Evolutionary conservation across 2,888 invertebrate species (phyloP), one percentile per base, ranked within the genome.

Genomic region (Pristionchus entomophagus): DNA sequence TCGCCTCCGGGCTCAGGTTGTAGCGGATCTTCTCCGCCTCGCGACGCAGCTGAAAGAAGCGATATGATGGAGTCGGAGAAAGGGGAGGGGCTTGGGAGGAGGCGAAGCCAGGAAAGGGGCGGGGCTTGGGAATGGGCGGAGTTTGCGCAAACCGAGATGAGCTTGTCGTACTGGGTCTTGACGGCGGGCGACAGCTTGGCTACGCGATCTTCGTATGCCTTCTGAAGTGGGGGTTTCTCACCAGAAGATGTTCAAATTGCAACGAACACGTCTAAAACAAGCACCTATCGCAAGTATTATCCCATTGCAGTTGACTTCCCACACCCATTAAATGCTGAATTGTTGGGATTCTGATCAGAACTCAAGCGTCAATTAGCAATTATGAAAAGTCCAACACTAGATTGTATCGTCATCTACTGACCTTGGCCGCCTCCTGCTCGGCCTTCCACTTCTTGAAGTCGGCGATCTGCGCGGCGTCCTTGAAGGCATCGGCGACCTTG

Each of bases 391-490:
- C n/a, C n/a, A n/a, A n/a, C n/a, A n/a, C n/a, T n/a, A n/a, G n/a
- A n/a, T n/a, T n/a, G n/a, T n/a, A n/a, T 14, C 45, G 45, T 45
- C 8, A 45, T 14, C 14, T 10, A 45, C 41, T 6, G 14, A 73
- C 73, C 73, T 73, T 73, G 73, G 73, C 73, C 22, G 53, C 53
- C 32, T 80, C 53, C 32, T 53, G 51, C 41, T 80, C 80, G 0
- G 80, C 35, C 80, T 53, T 53, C 80, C 80, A 80, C 38, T 53
- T 80, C 51, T 51, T 51, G 80, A 80, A 80, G 29, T 80, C 80
- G 29, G 51, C 80, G 12, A 80, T 49, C 53, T 80, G 80, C 12
- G 38, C 73, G 26, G 73, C 73, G 45, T 73, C 73, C 73, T 73
- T 73, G 73, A 73, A 73, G 1, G 73, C 6, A n/a, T 73, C 73